Conservation (phyloP, 2,888 invertebrate species). For the Pristionchus maxplancki region DNA sequence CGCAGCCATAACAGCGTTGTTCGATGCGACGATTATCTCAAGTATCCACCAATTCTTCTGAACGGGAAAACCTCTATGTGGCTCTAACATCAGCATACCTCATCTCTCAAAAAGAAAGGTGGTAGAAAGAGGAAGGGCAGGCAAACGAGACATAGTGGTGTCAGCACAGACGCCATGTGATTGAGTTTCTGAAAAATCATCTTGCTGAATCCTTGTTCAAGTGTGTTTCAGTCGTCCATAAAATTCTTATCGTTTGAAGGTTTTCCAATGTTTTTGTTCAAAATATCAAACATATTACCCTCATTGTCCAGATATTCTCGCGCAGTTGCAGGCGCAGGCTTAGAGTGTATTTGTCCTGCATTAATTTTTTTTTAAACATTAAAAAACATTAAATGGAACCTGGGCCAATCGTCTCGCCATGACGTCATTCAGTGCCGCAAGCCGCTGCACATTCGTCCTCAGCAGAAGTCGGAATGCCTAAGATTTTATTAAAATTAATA, state of each 20-base stretch:
- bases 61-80: too few species aligned
- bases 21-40: not conserved
- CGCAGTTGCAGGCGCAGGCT: not conserved
- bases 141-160: not conserved
- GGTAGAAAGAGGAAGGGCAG: not conserved
- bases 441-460: not conserved
- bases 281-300: too few species aligned
- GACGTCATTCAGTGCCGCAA: not conserved
- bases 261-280: too few species aligned
- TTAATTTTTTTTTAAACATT: too few species aligned
- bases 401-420: not conserved
- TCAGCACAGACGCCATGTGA: not conserved
- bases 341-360: not conserved
- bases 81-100: not conserved
- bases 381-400: not conserved
- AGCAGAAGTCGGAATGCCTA: not conserved
- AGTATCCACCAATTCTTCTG: not conserved
- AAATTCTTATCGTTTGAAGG: not conserved
- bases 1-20: conserved; percentile 2
- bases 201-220: too few species aligned
- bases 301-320: conserved; percentile 32
- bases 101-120: not conserved
- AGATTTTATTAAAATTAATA: not conserved
- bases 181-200: conserved; percentile 20
- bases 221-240: not conserved